Evolutionary conservation across 1,140 invertebrate genomes (phyloP).

Genomic region (Plectus sambesii): DNA sequence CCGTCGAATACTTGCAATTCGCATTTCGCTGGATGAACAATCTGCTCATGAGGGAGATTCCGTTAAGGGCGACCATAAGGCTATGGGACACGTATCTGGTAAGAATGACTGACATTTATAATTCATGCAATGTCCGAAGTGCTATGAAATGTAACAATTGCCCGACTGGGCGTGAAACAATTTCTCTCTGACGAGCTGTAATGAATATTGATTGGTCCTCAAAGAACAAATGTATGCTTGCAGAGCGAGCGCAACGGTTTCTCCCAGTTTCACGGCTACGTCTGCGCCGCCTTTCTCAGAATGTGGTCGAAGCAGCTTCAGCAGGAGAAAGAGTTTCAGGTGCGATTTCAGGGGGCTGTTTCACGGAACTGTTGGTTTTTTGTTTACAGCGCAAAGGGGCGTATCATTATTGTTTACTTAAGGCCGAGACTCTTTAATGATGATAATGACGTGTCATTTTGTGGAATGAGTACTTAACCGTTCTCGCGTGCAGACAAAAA

Average conservation of each 20-base stretch:
- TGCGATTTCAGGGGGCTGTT: too few relatives aligned
- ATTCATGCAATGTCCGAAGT: too few relatives aligned
- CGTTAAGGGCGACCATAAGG: slow-evolving; percentile 88
- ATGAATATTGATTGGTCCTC: neutral
- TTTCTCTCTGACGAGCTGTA: neutral
- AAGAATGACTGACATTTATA: too few relatives aligned
- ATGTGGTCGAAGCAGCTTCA: slow-evolving; percentile 81
- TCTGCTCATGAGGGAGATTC: slow-evolving; percentile 88
- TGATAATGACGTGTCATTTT: too few relatives aligned
- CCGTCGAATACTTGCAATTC: slow-evolving; percentile 96
- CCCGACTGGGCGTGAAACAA: too few relatives aligned
- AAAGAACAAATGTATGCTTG: slow-evolving; percentile 16
- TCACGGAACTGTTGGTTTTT: too few relatives aligned
- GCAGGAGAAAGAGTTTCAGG: slow-evolving; percentile 88
- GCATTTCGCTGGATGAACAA: slow-evolving; percentile 99
- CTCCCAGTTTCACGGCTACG: slow-evolving; percentile 92
- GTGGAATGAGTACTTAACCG: too few relatives aligned
- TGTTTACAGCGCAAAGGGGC: too few relatives aligned
- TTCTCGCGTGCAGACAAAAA: too few relatives aligned
- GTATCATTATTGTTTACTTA: too few relatives aligned
- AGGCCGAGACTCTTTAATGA: too few relatives aligned
- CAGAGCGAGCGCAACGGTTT: slow-evolving; percentile 81
- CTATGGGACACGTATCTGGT: slow-evolving; percentile 98
- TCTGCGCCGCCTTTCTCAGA: slow-evolving; percentile 93
- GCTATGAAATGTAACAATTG: too few relatives aligned